Evolutionary conservation across 2,888 invertebrate species (phyloP).

Genomic region (Microctonus brassicae): DNA sequence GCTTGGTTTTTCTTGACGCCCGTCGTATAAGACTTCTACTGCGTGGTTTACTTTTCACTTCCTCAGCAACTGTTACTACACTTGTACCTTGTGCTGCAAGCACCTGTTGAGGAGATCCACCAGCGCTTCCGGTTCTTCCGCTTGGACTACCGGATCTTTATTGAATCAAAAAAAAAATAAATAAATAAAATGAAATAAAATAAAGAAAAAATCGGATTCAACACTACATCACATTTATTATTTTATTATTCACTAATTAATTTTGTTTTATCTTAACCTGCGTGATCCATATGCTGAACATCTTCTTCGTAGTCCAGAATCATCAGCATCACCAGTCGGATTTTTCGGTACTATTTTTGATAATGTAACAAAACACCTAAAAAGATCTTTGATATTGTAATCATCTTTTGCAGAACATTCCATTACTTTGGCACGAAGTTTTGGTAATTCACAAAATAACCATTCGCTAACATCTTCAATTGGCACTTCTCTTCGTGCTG

Average conservation of each 20-base stretch:
- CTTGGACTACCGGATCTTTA: conserved; percentile 62
- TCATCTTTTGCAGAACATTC: conserved; percentile 87
- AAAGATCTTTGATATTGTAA: conserved; percentile 83
- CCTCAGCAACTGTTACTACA: conserved; percentile 66
- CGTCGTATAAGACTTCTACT: conserved; percentile 84
- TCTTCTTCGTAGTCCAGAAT: conserved; percentile 78
- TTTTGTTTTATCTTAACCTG: conserved; percentile 53
- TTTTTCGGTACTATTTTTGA: conserved; percentile 78
- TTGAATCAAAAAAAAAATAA: conserved; percentile 4
- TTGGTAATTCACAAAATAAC: conserved; percentile 83
- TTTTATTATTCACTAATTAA: background rate
- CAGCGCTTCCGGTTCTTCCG: conserved; percentile 61
- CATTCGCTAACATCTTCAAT: conserved; percentile 86
- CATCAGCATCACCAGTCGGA: conserved; percentile 71
- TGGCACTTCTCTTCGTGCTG: conserved; percentile 79
- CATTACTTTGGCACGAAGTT: conserved; percentile 80
- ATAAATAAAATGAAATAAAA: background rate
- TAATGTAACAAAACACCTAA: conserved; percentile 83
- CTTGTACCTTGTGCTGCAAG: conserved; percentile 62
- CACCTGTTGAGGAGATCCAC: conserved; percentile 59
- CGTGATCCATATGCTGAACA: conserved; percentile 79
- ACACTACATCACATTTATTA: no score
- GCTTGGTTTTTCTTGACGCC: conserved; percentile 83
- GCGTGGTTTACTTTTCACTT: conserved; percentile 75
- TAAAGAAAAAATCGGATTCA: no score